Evolutionary conservation across 1,140 invertebrate species (phyloP), one percentile per base, ranked within the genome.

Genomic region (Heliconius congener): DNA sequence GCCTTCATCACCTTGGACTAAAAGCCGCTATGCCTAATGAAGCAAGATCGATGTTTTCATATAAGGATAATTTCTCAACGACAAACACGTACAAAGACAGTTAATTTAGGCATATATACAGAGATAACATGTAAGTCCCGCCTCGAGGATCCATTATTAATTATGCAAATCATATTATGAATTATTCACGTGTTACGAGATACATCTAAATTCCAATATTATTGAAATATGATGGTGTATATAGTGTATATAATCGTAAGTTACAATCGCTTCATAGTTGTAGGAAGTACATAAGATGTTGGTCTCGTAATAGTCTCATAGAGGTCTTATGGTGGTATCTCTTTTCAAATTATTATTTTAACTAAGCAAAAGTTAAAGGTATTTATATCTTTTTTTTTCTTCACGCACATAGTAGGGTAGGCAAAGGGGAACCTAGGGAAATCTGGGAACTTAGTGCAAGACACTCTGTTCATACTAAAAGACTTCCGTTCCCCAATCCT

Each of bases 161-260:
- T 83, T 83, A 83, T 83, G 82, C 77, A 83, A 83, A 83, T 83
- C 70, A 76, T 78, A 72, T 82, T 75, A 82, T 80, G 82, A 81
- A 83, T 81, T 77, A 81, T 83, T 83, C 73, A 77, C 52, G 79
- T 30, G 77, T 79, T 74, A 80, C 75, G 66, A 82, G 75, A 82
- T 19, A 52, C 16, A 52, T 52, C 6, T 52, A 19, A 52, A 52
- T 52, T 52, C 18, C 18, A 52, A 52, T 52, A 52, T 52, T 52
- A 52, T 52, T 52, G 18, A 52, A 52, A 52, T 8, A 52, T 52
- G 18, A 5, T 6, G 5, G 0, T 19, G 18, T 52, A 52, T 52
- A 52, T 52, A 18, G 16, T 52, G 18, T 52, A 52, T 52, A 5
- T 52, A 19, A 52, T 19, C 50, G 50, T 52, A 52, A 5, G 18